Evolutionary conservation across 2,888 invertebrate genomes (phyloP).

Genomic region (Sphecodes monilicornis): DNA sequence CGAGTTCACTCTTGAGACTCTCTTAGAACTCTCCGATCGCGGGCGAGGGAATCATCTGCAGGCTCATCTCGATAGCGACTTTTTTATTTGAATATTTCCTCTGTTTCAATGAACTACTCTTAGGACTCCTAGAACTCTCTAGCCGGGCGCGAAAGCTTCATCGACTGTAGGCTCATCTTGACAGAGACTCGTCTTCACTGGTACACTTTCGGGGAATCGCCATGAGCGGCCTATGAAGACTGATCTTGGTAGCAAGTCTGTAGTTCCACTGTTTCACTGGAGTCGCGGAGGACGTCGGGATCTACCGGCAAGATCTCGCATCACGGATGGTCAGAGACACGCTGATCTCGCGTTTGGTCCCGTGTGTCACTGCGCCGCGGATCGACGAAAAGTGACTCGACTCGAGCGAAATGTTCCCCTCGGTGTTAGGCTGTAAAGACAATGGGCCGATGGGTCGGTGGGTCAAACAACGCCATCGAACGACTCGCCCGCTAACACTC

Average conservation of each 20-base stretch:
- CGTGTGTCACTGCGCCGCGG: neutral
- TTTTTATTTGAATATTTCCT: neutral
- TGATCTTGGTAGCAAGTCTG: neutral
- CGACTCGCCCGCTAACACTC: constrained; percentile 1
- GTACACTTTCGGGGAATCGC: neutral
- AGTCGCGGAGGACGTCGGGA: neutral
- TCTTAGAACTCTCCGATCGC: neutral
- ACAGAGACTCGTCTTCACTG: neutral
- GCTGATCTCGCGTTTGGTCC: neutral
- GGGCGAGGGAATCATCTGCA: neutral
- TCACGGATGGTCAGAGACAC: neutral
- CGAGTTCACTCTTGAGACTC: neutral
- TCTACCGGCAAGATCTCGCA: neutral
- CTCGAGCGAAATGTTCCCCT: constrained; percentile 17
- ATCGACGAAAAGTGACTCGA: neutral
- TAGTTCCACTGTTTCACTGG: neutral
- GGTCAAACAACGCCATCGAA: constrained; percentile 37
- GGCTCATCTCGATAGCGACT: neutral
- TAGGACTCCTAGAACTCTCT: neutral
- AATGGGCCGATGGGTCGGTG: neutral
- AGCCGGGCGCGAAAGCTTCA: neutral
- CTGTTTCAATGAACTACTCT: neutral
- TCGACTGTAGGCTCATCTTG: neutral
- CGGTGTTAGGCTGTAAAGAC: neutral
- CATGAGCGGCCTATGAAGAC: neutral